Evolutionary conservation across 2,888 invertebrate species (phyloP).

Genomic region (Siphlonurus alternatus): DNA sequence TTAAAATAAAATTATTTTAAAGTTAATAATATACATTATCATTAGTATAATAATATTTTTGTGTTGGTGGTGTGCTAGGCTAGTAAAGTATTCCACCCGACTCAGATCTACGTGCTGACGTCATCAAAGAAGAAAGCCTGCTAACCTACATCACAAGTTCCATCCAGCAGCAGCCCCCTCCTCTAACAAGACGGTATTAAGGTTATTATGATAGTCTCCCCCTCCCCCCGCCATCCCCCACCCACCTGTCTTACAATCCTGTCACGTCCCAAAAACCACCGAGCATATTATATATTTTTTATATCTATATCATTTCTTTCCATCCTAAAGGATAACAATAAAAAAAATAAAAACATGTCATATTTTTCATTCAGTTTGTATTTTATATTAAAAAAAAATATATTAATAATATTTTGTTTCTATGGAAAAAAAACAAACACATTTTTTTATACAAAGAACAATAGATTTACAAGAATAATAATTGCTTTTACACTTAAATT

Average conservation of each 20-base stretch:
- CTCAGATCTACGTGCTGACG: too few relatives aligned
- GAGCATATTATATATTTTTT: neutral
- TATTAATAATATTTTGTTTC: neutral
- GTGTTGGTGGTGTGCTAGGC: too few relatives aligned
- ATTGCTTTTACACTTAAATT: neutral
- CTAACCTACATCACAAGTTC: neutral
- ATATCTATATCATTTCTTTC: too few relatives aligned
- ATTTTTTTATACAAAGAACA: constrained; percentile 1
- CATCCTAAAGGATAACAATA: neutral
- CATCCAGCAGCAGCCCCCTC: neutral
- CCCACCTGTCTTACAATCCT: neutral
- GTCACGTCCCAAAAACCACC: constrained; percentile 1
- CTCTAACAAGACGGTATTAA: neutral
- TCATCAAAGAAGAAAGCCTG: neutral
- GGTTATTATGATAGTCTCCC: neutral
- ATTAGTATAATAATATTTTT: too few relatives aligned
- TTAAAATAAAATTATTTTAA: too few relatives aligned
- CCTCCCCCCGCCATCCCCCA: too few relatives aligned
- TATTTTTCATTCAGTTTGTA: neutral
- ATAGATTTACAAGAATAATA: neutral
- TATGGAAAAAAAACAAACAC: neutral
- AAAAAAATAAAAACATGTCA: neutral
- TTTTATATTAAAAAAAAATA: neutral
- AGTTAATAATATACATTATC: too few relatives aligned
- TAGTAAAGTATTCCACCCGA: too few relatives aligned